Conservation (phyloP, 2,888 invertebrate species). For the Cremastinae sp. region DNA sequence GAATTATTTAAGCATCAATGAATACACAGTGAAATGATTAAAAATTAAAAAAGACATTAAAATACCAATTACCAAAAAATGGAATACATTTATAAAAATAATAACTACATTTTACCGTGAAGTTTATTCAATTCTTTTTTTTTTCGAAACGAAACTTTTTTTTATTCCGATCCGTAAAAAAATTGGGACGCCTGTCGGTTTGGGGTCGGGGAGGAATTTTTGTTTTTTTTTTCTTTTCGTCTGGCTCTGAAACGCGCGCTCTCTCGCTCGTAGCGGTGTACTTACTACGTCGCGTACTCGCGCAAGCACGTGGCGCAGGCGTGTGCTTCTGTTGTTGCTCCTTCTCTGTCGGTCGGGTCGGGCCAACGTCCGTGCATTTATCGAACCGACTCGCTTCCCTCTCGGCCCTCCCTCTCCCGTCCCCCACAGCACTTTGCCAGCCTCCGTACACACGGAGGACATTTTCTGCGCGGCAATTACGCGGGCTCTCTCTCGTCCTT, state of each 20-base stretch:
- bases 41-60: no score
- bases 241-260: conserved; percentile 34
- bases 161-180: no score
- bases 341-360: conserved; percentile 60
- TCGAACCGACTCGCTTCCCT: conserved; percentile 68
- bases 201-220: background rate
- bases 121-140: no score
- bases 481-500: conserved; percentile 26
- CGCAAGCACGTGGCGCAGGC: conserved; percentile 72
- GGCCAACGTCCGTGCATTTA: conserved; percentile 69
- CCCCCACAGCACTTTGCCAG: conserved; percentile 25
- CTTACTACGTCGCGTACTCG: conserved; percentile 61
- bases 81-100: no score
- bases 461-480: conserved; percentile 18
- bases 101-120: no score
- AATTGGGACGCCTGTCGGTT: background rate
- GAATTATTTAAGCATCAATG: no score
- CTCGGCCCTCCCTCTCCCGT: conserved; percentile 45
- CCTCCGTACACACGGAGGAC: background rate
- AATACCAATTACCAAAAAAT: no score
- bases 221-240: conserved; percentile 7
- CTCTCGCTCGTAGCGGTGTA: conserved; percentile 18
- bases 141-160: background rate
- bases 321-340: conserved; percentile 73
- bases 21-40: no score